phyloP scores from a whole-genome alignment of 1,140 invertebrate species.

The Apolygus lucorum region DNA sequence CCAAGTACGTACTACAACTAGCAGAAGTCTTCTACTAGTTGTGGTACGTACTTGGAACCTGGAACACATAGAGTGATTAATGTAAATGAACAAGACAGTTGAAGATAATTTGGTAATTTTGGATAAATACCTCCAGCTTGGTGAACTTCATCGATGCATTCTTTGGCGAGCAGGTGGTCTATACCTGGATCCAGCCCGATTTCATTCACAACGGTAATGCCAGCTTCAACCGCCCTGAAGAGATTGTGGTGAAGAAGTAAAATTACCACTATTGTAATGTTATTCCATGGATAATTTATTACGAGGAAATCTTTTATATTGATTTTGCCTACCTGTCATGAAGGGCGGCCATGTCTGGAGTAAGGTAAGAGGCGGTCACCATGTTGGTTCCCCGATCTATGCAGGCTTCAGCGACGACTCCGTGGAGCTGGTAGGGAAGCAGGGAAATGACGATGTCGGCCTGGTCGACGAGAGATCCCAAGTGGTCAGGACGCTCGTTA shows the following conservation, averaged over 20 bases:
- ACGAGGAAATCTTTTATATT: not conserved
- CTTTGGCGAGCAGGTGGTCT: constrained; percentile 93
- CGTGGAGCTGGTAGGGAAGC: constrained; percentile 86
- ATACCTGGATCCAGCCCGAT: constrained; percentile 96
- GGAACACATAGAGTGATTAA: no score
- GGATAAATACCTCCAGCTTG: constrained; percentile 51
- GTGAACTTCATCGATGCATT: constrained; percentile 88
- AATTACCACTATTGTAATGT: no score
- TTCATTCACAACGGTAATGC: constrained; percentile 49
- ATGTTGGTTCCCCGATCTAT: constrained; percentile 79
- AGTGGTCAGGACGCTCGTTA: constrained; percentile 54
- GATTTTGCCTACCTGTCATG: constrained; percentile 53
- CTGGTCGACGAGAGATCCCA: constrained; percentile 62
- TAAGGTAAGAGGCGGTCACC: constrained; percentile 94
- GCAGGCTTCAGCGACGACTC: constrained; percentile 73
- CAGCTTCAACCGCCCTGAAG: constrained; percentile 36
- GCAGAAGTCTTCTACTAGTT: no score
- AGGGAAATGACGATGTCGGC: constrained; percentile 80
- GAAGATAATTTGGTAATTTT: no score
- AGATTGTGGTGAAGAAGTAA: not conserved
- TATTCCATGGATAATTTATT: no score
- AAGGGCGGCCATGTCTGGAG: constrained; percentile 68
- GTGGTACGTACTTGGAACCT: no score
- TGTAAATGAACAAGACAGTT: no score
- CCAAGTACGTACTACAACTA: no score